These are phyloP conservation scores for Melanchra persicariae DNA, from an alignment of 2,888 invertebrate species.

Conservation along the genomic window DNA sequence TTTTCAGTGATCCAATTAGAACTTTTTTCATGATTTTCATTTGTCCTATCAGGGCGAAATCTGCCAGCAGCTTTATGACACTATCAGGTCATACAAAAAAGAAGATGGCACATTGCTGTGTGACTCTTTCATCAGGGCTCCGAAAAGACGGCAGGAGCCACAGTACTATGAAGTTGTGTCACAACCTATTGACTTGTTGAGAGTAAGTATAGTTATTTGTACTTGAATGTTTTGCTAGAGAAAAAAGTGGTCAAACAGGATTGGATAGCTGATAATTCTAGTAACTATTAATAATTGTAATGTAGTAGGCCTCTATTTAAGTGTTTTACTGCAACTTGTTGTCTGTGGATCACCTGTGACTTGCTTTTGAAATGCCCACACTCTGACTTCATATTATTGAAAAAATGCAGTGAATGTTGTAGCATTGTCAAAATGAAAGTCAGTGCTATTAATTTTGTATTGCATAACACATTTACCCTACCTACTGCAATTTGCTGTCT, in stretches of 20 bases:
- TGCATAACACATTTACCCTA: too few species aligned
- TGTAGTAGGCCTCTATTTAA: too few species aligned
- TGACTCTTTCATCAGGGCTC: slow-evolving; percentile 98
- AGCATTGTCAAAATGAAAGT: too few species aligned
- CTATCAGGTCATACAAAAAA: slow-evolving; percentile 96
- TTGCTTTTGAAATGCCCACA: too few species aligned
- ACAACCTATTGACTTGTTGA: slow-evolving; percentile 98
- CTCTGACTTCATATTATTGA: too few species aligned
- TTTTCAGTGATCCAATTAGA: neutral
- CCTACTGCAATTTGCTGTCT: too few species aligned
- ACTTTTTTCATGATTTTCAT: neutral
- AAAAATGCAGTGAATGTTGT: too few species aligned
- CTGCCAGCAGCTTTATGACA: slow-evolving; percentile 98
- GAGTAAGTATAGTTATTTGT: slow-evolving; percentile 81
- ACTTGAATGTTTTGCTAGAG: neutral
- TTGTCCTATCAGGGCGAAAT: slow-evolving; percentile 92
- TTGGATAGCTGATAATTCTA: too few species aligned
- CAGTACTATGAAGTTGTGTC: slow-evolving; percentile 97
- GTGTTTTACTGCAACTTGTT: too few species aligned
- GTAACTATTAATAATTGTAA: too few species aligned
- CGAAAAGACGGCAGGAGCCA: slow-evolving; percentile 97
- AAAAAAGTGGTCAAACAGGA: neutral
- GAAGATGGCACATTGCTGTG: slow-evolving; percentile 97
- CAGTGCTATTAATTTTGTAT: too few species aligned
- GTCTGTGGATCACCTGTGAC: too few species aligned